Evolutionary conservation across 2,113 vertebrate genomes (phyloP).

Genomic region (Sapayoa aenigma): DNA sequence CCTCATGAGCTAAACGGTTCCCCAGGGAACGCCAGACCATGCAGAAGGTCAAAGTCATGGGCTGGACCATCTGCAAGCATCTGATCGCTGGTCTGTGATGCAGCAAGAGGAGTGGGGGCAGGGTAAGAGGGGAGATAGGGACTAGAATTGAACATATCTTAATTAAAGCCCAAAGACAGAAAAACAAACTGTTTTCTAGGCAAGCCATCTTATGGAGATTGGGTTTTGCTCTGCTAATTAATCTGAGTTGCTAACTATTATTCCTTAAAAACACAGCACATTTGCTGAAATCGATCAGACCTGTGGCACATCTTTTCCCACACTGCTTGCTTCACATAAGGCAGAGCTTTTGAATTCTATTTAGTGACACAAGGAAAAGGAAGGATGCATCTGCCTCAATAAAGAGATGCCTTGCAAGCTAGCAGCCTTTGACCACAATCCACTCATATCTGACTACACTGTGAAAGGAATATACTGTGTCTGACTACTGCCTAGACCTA

Average conservation of each 20-base stretch:
- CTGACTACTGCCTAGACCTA: not conserved
- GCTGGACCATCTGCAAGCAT: conserved; percentile 84
- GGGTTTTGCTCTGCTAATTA: conserved; percentile 77
- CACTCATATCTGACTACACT: not conserved
- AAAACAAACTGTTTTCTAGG: conserved; percentile 83
- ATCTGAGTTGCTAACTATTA: conserved; percentile 67
- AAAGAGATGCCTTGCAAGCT: not conserved
- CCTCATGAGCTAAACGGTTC: conserved; percentile 90
- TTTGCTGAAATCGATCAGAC: conserved; percentile 37
- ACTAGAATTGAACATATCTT: conserved; percentile 83
- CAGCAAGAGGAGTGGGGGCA: conserved; percentile 67
- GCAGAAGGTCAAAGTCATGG: conserved; percentile 89
- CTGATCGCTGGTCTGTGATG: conserved; percentile 84
- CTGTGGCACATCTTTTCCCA: conserved; percentile 49
- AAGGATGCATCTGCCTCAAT: not conserved
- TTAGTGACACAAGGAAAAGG: not conserved
- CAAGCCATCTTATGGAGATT: conserved; percentile 68
- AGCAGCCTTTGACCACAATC: not conserved
- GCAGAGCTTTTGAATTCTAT: conserved; percentile 6
- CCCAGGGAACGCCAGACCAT: conserved; percentile 85
- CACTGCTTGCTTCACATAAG: conserved; percentile 23
- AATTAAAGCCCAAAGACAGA: conserved; percentile 87
- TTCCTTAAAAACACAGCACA: conserved; percentile 64
- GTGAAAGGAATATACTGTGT: not conserved
- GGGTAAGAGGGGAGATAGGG: conserved; percentile 58